Conservation (phyloP, 2,888 invertebrate species). For the Synergus umbraculus region DNA sequence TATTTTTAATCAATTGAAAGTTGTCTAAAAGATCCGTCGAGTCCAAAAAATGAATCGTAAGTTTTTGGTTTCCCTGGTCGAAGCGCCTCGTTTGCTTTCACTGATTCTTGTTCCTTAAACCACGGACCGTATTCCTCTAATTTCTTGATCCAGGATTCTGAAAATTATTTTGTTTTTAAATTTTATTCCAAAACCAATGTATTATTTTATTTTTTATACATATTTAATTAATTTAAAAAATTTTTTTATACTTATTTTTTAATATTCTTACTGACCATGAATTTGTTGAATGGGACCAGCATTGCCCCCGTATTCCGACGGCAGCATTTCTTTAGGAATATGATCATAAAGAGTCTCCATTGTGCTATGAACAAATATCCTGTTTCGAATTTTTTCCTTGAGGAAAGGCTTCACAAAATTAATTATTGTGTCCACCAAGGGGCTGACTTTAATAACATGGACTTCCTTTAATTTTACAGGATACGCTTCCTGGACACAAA, state of each 20-base stretch:
- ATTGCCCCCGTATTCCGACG: slow-evolving; percentile 90
- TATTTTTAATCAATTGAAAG: slow-evolving; percentile 85
- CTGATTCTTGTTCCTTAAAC: slow-evolving; percentile 88
- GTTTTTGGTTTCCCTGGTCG: slow-evolving; percentile 92
- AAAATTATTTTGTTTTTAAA: slow-evolving; percentile 47
- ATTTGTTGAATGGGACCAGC: slow-evolving; percentile 86
- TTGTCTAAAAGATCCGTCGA: slow-evolving; percentile 93
- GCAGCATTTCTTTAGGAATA: slow-evolving; percentile 88
- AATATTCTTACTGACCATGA: slow-evolving; percentile 79
- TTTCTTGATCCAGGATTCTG: slow-evolving; percentile 89
- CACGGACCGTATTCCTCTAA: slow-evolving; percentile 87
- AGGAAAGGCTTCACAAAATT: slow-evolving; percentile 92
- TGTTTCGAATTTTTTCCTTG: slow-evolving; percentile 91
- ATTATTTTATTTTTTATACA: background rate
- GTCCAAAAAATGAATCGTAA: slow-evolving; percentile 91
- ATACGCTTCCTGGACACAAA: slow-evolving; percentile 92
- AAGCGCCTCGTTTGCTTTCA: slow-evolving; percentile 88
- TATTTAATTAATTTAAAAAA: too few species aligned
- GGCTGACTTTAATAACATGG: slow-evolving; percentile 90
- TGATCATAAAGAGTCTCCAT: slow-evolving; percentile 87
- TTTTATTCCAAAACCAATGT: background rate
- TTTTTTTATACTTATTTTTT: too few species aligned
- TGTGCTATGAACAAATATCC: slow-evolving; percentile 88
- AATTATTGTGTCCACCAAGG: slow-evolving; percentile 90
- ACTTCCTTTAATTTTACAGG: slow-evolving; percentile 93